Evolutionary conservation across 2,888 invertebrate species (phyloP).

Genomic region (Carpatolechia fugitivella): DNA sequence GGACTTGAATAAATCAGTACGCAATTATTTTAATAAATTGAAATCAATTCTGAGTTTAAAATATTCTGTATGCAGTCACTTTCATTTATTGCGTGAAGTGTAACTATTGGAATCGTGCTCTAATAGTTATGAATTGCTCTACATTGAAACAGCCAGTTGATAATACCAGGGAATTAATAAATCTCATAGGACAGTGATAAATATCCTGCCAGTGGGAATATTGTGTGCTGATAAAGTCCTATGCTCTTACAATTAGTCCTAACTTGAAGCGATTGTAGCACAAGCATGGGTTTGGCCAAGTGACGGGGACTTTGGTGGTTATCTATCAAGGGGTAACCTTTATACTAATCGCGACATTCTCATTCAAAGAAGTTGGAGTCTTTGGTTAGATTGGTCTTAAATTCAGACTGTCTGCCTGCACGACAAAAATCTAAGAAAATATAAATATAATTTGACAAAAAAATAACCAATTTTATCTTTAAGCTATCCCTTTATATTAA

Average conservation of each 20-base stretch:
- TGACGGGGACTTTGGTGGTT: too few species aligned
- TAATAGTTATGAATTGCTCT: conserved; percentile 45
- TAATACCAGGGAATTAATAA: conserved; percentile 33
- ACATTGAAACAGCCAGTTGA: conserved; percentile 36
- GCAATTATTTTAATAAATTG: conserved; percentile 15
- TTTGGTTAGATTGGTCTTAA: too few species aligned
- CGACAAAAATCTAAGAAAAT: too few species aligned
- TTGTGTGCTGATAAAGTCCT: not conserved
- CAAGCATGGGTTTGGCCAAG: too few species aligned
- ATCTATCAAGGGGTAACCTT: too few species aligned
- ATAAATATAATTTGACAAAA: too few species aligned
- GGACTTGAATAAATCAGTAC: conserved; percentile 6
- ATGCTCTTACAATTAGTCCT: not conserved
- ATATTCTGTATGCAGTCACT: conserved; percentile 53
- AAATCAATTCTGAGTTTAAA: conserved; percentile 12
- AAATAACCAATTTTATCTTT: too few species aligned
- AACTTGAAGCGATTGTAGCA: too few species aligned
- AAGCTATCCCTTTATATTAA: too few species aligned
- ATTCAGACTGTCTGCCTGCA: too few species aligned
- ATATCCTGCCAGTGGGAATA: conserved; percentile 12
- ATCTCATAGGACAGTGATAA: conserved; percentile 20
- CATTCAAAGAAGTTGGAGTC: too few species aligned
- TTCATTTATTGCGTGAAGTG: conserved; percentile 74
- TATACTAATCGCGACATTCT: too few species aligned
- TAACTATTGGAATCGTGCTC: conserved; percentile 46